phyloP scores from a whole-genome alignment of 2,113 vertebrate genomes.

The Mesoclemmys tuberculata region DNA sequence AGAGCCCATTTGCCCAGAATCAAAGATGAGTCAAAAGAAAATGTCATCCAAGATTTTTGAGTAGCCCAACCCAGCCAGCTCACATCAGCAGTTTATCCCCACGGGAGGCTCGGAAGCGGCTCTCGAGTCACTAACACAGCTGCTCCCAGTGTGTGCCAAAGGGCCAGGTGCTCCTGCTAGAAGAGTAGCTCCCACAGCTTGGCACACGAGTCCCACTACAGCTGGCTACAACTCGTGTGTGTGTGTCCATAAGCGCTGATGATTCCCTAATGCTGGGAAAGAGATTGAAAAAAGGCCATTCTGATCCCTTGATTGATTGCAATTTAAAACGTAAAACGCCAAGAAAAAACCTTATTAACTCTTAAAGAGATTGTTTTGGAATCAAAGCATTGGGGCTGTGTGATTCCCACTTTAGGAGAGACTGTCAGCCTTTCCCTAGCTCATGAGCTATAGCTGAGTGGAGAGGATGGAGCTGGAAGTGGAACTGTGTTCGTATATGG shows the following conservation, averaged over 20 bases:
- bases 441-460: background rate
- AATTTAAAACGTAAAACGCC: accelerated
- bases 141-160: background rate
- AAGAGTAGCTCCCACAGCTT: background rate
- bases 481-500: background rate
- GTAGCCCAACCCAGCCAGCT: background rate
- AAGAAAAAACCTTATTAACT: background rate
- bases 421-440: too few relatives aligned
- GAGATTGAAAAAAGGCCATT: background rate
- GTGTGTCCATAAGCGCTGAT: accelerated
- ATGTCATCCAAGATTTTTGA: background rate
- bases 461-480: too few relatives aligned
- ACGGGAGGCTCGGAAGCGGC: background rate
- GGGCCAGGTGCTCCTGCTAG: background rate
- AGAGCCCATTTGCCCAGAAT: background rate
- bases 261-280: background rate
- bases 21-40: background rate
- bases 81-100: background rate
- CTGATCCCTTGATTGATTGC: background rate
- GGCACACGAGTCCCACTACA: accelerated
- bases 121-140: background rate
- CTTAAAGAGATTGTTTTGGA: accelerated
- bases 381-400: background rate
- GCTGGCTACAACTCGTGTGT: background rate
- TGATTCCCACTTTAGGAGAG: background rate